phyloP scores from a whole-genome alignment of 2,888 invertebrate species.

The Torymus texanus region DNA sequence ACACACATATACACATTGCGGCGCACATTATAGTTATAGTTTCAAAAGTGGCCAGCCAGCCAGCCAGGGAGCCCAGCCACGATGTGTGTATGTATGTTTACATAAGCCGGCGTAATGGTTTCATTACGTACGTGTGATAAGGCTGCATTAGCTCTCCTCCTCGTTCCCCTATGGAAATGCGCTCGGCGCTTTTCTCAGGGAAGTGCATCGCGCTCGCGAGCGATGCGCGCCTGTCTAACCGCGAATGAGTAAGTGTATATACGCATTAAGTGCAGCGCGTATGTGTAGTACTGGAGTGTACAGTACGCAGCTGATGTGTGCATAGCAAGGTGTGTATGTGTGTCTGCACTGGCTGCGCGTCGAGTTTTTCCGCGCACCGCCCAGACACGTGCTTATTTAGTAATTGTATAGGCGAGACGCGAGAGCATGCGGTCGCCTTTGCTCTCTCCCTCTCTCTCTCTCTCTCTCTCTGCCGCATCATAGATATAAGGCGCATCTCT shows the following conservation, averaged over 20 bases:
- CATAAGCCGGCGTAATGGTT: conserved; percentile 61
- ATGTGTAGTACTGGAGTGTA: too few relatives aligned
- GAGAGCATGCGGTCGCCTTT: background rate
- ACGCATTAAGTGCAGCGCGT: too few relatives aligned
- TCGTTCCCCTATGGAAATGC: conserved; percentile 3
- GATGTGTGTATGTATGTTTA: conserved; percentile 45
- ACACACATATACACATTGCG: background rate
- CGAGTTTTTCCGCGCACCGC: background rate
- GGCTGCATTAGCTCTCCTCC: conserved; percentile 56
- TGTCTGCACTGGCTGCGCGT: background rate
- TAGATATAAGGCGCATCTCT: background rate
- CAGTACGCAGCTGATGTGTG: too few relatives aligned
- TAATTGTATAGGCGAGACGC: conserved; percentile 54
- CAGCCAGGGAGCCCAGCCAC: too few relatives aligned
- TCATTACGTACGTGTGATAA: conserved; percentile 63
- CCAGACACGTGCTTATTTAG: conserved; percentile 57
- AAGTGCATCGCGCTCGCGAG: conserved; percentile 35
- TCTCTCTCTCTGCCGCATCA: background rate
- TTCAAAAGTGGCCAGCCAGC: conserved; percentile 52
- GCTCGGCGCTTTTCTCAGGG: conserved; percentile 58
- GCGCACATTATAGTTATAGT: conserved; percentile 28
- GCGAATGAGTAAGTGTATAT: too few relatives aligned
- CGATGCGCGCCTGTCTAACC: background rate
- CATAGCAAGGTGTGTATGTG: background rate
- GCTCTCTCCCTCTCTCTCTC: background rate